Evolutionary conservation across 2,797 vertebrate genomes (phyloP).

Genomic region (Chrysocyon brachyurus): DNA sequence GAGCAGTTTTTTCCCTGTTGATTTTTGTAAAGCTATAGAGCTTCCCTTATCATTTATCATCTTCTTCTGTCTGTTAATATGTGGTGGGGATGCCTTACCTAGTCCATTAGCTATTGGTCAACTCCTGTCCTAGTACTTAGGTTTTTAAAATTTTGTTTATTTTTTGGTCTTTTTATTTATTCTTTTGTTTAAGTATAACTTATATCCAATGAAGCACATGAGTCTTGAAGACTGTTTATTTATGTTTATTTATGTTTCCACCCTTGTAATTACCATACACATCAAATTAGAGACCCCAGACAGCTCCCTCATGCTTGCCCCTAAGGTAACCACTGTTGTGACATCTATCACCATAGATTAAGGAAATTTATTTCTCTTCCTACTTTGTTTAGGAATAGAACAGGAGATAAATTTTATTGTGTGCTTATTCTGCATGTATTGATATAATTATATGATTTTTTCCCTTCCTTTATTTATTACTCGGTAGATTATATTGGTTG

Average conservation of each 20-base stretch:
- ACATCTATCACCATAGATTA: not conserved
- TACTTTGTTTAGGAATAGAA: not conserved
- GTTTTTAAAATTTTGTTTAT: not conserved
- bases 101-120: not conserved
- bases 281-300: not conserved
- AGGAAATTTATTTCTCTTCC: not conserved
- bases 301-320: not conserved
- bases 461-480: not conserved
- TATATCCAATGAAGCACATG: not conserved
- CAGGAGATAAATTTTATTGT: slow-evolving; percentile 2
- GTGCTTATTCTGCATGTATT: not conserved
- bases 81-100: not conserved
- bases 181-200: not conserved
- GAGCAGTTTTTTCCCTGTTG: not conserved
- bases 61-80: not conserved
- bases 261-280: not conserved
- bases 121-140: not conserved
- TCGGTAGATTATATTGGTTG: not conserved
- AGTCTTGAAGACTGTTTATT: not conserved
- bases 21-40: not conserved
- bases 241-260: not conserved
- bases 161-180: not conserved
- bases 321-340: not conserved
- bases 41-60: not conserved
- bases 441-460: not conserved